Evolutionary conservation across 2,888 invertebrate genomes (phyloP).

Genomic region (Drosophila helvetica): DNA sequence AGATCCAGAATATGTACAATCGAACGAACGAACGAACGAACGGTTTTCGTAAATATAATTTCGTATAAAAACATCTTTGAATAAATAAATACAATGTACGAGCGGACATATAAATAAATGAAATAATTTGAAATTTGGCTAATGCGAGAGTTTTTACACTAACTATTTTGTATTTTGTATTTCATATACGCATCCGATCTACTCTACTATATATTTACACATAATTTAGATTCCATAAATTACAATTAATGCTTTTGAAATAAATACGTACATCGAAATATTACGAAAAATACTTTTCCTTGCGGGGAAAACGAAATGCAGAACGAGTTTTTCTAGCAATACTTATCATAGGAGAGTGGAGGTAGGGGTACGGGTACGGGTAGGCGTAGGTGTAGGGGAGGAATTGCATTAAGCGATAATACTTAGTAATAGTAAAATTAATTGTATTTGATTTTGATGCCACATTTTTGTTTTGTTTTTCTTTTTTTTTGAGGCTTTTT

Average conservation of each 20-base stretch:
- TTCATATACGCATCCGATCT: not conserved
- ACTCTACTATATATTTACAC: slow-evolving; percentile 52
- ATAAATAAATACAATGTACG: slow-evolving; percentile 64
- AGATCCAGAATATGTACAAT: slow-evolving; percentile 25
- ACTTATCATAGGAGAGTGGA: slow-evolving; percentile 24
- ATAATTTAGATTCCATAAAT: slow-evolving; percentile 48
- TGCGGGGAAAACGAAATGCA: slow-evolving; percentile 44
- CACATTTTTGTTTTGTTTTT: slow-evolving; percentile 26
- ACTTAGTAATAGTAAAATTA: slow-evolving; percentile 49
- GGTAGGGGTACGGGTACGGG: slow-evolving; percentile 18
- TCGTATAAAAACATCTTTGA: slow-evolving; percentile 41
- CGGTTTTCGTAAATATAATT: too few relatives aligned
- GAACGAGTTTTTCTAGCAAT: slow-evolving; percentile 31
- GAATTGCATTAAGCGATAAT: slow-evolving; percentile 50
- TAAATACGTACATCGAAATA: slow-evolving; percentile 44
- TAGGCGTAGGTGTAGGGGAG: slow-evolving; percentile 30
- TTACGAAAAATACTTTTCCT: slow-evolving; percentile 30
- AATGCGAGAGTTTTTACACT: slow-evolving; percentile 61
- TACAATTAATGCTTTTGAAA: slow-evolving; percentile 4
- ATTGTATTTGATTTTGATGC: slow-evolving; percentile 48
- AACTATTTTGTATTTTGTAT: slow-evolving; percentile 26
- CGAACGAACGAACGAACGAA: too few relatives aligned
- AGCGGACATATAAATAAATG: slow-evolving; percentile 27
- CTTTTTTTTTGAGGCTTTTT: slow-evolving; percentile 29
- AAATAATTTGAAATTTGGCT: slow-evolving; percentile 70